Base-by-base conservation (phyloP, 2,888 invertebrate genomes). In the Silvanus unidentatus region DNA sequence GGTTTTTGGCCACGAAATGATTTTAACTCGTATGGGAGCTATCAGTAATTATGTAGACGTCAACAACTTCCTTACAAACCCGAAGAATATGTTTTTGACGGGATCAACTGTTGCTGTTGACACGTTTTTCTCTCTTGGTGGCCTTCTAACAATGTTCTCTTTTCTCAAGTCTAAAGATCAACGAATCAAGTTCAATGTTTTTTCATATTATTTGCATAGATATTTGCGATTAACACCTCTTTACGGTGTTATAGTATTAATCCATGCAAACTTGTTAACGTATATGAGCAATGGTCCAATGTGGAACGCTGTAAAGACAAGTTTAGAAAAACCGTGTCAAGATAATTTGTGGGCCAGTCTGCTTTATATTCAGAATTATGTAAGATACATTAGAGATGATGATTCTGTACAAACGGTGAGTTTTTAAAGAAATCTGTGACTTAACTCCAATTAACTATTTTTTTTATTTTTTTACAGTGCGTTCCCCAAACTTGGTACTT, bases 81-180 rank as follows among this genome's bases (percentile, higher is more conserved):
- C n/a, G n/a, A n/a, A n/a, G n/a, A n/a, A n/a, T n/a, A n/a, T n/a
- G 56, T 71, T 65, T 49, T 75, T 63, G 77, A 28, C 6, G 8
- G 28, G 28, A 28, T 10, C 69, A 54, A 46, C 77, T 0, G 66
- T 79, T 2, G 74, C 77, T 1, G 81, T 82, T 1, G 82, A 82
- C 45, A 77, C 80, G 0, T 82, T 82, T 64, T 78, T 82, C 57
- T 65, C 77, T 28, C 64, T 81, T 55, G 78, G 79, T 52, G 81
- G 81, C 1, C 61, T 81, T 36, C 63, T 82, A 1, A 75, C 74
- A 45, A 71, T 77, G 1, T 75, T 74, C 44, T 42, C 65, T 2
- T 61, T 68, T 38, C 41, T 70, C 2, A 65, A 62, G 47, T 52
- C 63, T 39, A 58, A 58, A 43, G 50, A 59, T 34, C 63, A 55